Conservation (phyloP, 2,888 invertebrate genomes). For the Boloria selene region DNA sequence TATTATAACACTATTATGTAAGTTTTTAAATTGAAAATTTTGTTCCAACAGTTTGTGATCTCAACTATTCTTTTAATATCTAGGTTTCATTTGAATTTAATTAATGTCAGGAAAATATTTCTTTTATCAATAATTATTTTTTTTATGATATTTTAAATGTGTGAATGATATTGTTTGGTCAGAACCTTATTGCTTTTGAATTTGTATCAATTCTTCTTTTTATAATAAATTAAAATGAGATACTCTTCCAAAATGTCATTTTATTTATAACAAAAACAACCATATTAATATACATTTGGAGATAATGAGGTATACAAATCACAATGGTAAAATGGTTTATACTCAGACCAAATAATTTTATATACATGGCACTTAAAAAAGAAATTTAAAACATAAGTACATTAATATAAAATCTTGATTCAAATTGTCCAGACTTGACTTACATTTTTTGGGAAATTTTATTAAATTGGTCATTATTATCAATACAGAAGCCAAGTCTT, state of each 20-base stretch:
- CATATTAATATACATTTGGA: background rate
- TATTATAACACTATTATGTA: background rate
- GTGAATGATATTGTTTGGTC: conserved; percentile 11
- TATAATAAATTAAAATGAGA: conserved; percentile 26
- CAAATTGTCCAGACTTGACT: too few relatives aligned
- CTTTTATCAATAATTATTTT: background rate
- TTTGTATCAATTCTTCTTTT: conserved; percentile 30
- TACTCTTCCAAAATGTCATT: conserved; percentile 7
- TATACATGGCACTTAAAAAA: too few relatives aligned
- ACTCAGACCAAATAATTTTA: background rate
- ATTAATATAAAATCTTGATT: too few relatives aligned
- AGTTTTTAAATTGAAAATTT: conserved; percentile 5
- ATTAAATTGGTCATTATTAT: too few relatives aligned
- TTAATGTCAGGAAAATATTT: background rate
- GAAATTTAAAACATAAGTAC: too few relatives aligned
- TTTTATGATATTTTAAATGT: background rate
- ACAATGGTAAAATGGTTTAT: background rate
- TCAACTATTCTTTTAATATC: conserved; percentile 1
- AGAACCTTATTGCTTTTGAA: conserved; percentile 17
- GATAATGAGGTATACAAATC: conserved; percentile 4
- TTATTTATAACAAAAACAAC: background rate
- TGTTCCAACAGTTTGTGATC: conserved; percentile 2
- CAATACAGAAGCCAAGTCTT: too few relatives aligned
- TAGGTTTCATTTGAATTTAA: background rate
- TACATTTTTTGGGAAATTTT: too few relatives aligned